Evolutionary conservation across 2,797 vertebrate genomes (phyloP).

Genomic region (Ispidina lecontei): DNA sequence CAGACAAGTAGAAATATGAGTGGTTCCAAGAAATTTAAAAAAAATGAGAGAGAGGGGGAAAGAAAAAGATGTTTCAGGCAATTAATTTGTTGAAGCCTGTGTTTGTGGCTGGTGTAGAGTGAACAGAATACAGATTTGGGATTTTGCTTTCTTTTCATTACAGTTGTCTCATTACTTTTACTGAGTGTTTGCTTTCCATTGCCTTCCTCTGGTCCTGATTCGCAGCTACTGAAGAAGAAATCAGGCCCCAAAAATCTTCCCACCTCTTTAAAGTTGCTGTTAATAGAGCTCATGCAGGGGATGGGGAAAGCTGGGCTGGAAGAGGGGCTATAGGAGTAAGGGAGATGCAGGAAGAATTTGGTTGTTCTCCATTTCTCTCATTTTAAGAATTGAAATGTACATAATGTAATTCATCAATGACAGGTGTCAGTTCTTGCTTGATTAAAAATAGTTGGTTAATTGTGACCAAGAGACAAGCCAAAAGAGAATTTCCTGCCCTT

Average conservation of each 20-base stretch:
- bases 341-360: background rate
- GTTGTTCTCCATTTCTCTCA: background rate
- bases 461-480: background rate
- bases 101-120: background rate
- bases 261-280: accelerated
- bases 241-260: background rate
- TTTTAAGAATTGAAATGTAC: background rate
- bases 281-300: background rate
- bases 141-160: background rate
- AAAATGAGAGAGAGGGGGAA: too few relatives aligned
- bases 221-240: background rate
- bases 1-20: background rate
- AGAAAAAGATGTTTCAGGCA: background rate
- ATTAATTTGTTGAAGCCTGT: background rate
- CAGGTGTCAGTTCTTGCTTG: background rate
- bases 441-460: background rate
- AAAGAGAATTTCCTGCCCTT: background rate
- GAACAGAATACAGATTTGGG: background rate
- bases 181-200: background rate
- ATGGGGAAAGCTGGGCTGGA: background rate
- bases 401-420: background rate
- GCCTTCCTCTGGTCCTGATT: background rate
- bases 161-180: background rate
- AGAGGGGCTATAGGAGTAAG: background rate
- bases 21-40: background rate